These are phyloP conservation scores for Eucriotettix oculatus DNA, from an alignment of 2,888 invertebrate species.

Conservation along the genomic window DNA sequence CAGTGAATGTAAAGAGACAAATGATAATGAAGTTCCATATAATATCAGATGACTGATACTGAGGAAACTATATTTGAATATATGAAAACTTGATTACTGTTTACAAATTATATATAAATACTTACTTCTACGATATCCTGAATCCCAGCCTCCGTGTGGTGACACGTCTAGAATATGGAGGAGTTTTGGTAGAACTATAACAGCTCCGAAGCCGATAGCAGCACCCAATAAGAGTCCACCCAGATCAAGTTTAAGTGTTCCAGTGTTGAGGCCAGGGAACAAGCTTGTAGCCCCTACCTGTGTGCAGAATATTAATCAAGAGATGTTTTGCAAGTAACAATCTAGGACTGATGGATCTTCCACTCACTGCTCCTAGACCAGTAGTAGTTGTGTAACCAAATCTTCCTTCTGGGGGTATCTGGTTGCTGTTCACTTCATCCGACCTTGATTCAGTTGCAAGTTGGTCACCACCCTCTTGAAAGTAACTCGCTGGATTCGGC, in stretches of 20 bases:
- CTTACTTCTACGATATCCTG: conserved; percentile 1
- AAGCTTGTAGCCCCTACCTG: background rate
- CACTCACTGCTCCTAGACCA: background rate
- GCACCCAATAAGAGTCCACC: conserved; percentile 69
- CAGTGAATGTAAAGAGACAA: too few species aligned
- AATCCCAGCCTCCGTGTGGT: background rate
- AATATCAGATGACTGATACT: too few species aligned
- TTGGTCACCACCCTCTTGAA: background rate
- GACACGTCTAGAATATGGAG: conserved; percentile 46
- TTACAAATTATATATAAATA: too few species aligned
- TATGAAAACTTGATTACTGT: too few species aligned
- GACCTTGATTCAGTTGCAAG: background rate
- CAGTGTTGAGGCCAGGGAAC: conserved; percentile 16
- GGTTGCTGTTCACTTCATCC: background rate
- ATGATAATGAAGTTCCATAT: too few species aligned
- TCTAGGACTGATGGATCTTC: background rate
- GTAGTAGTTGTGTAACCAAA: background rate
- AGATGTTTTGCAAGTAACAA: background rate
- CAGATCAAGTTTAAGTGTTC: conserved; percentile 62
- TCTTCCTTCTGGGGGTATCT: background rate
- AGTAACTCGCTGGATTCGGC: too few species aligned
- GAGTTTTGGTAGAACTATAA: conserved; percentile 62
- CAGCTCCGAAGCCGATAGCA: conserved; percentile 62
- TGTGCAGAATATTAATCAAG: background rate
- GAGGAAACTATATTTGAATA: too few species aligned